Base-by-base conservation (phyloP, 2,888 invertebrate genomes). In the Ennomos quercinarius region DNA sequence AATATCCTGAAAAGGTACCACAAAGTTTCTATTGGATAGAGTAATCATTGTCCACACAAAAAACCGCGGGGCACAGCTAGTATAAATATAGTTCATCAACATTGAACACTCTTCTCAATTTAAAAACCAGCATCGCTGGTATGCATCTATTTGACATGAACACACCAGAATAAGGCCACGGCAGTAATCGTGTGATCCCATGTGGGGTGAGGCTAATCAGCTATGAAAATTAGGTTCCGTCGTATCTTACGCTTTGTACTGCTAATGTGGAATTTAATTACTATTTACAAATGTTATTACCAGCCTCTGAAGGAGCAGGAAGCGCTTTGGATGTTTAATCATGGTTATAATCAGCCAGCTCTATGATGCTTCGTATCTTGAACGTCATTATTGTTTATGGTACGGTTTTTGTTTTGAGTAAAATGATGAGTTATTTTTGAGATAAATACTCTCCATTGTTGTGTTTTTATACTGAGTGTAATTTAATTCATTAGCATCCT, bases 181-280 rank as follows among this genome's bases (percentile, higher is more conserved):
- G 72, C 71, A 72, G 82, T 85, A 85, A 89, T 86, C 84, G 77
- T 67, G 75, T 72, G 86, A 87, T 88, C 87, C 86, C 87, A 81
- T 81, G 83, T 84, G 89, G 89, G 89, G 90, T 82, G 81, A 81
- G 84, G 82, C 90, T 91, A 91, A 91, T 91, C 91, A 91, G 88
- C 91, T 90, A 91, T 91, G 91, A 91, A 91, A 91, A 91, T 91
- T 90, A 91, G 90, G 90, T 91, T 90, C 91, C 89, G 87, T 80
- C 81, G 80, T 82, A 84, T 91, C 89, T 87, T 84, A 85, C 84
- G 86, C 87, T 90, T 90, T 89, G 86, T 89, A 83, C 84, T 78
- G 85, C 76, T 87, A 86, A 87, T 86, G 77, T 81, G 86, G 88
- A 91, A 91, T 91, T 90, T 91, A 91, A 91, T 91, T 91, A 91